Conservation (phyloP, 2,888 invertebrate genomes). For the Nineta flava region DNA sequence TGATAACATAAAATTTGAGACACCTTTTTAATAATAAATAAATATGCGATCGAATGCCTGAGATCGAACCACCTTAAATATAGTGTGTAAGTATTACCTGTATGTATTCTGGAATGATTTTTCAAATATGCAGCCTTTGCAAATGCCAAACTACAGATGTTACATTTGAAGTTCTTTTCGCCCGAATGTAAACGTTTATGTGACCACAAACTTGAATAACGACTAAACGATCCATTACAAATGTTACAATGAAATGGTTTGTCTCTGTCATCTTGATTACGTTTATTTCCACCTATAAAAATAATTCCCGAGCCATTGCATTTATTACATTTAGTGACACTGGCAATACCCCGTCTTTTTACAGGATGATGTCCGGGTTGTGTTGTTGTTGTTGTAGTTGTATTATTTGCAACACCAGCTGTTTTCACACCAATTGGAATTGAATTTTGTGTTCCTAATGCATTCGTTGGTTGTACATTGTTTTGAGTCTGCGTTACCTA, state of each 20-base stretch:
- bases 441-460: constrained; percentile 31
- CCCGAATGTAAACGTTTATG: constrained; percentile 76
- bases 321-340: constrained; percentile 76
- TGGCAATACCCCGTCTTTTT: constrained; percentile 65
- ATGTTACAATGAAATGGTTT: constrained; percentile 83
- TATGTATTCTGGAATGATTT: constrained; percentile 76
- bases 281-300: constrained; percentile 52
- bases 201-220: constrained; percentile 78
- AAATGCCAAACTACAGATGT: constrained; percentile 73
- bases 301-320: constrained; percentile 81
- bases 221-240: constrained; percentile 65
- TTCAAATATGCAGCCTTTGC: constrained; percentile 83
- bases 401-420: not conserved
- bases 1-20: not conserved
- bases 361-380: constrained; percentile 55
- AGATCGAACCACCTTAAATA: too few relatives aligned
- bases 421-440: constrained; percentile 26
- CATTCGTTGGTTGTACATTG: constrained; percentile 5
- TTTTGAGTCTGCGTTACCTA: constrained; percentile 2
- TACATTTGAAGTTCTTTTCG: constrained; percentile 75
- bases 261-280: constrained; percentile 43
- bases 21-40: too few relatives aligned
- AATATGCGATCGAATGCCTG: too few relatives aligned
- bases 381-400: constrained; percentile 1
- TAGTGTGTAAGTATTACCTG: constrained; percentile 37